Base-by-base conservation (phyloP, 2,888 invertebrate genomes). In the Caenorhabditis afra region DNA sequence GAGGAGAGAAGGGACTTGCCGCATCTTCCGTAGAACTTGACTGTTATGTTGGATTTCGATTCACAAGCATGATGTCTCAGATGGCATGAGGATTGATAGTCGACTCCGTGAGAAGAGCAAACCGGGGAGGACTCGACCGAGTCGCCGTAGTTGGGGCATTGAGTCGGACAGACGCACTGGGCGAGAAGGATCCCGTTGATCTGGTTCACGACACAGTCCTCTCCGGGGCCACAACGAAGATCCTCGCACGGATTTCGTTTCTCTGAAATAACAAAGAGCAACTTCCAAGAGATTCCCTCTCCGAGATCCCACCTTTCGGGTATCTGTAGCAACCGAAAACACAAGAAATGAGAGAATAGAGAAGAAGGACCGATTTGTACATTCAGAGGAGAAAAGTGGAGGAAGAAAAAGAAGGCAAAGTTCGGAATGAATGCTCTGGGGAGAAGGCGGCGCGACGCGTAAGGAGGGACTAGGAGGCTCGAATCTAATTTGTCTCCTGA, bases 41-140 rank as follows among this genome's bases (percentile, higher is more conserved):
- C 90, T 22, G 88, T 86, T 62, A 92, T 91, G 77, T 90, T 91
- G 90, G 90, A 41, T 86, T 87, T 64, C 81, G 84, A 86, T 91
- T 92, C 41, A 91, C 91, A 45, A 86, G 86, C 86, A 22, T 85
- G 83, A 20, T 85, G 82, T 61, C 82, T 80, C 68, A 86, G 73
- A 49, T 86, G 83, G 66, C 86, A 86, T 5, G 85, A 77, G 12
- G 81, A 81, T 5, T 81, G 82, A 55, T 83, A 85, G 70, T 86
- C 84, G 59, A 82, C 81, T 86, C 85, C 90, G 91, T n/a, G 87
- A 79, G 89, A 94, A 92, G 91, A 95, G 91, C 96, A 96, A 55
- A 96, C 93, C 0, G 95, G 94, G 66, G 85, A 84, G 1, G 84
- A 84, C 64, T 85, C 81, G 35, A 85, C 83, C n/a, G 84, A 81